Evolutionary conservation across 2,797 vertebrate genomes (phyloP).

Genomic region (Spinibarbus caldwelli): DNA sequence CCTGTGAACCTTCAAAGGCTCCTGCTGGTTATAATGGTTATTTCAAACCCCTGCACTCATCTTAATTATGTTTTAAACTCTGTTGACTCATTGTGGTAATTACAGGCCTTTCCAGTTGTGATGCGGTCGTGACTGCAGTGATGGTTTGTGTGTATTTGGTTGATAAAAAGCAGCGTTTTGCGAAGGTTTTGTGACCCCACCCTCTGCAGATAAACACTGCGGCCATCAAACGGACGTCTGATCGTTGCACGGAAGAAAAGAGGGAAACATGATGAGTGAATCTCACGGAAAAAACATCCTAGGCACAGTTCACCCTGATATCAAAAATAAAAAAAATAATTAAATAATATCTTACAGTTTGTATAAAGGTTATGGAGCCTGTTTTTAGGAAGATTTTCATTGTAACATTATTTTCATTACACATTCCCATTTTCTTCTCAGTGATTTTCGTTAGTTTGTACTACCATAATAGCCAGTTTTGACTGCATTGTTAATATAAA

Average conservation of each 20-base stretch:
- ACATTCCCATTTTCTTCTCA: neutral
- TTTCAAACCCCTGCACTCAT: slow-evolving; percentile 19
- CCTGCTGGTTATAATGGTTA: slow-evolving; percentile 50
- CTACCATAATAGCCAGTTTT: neutral
- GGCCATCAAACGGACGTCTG: neutral
- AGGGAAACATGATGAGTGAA: neutral
- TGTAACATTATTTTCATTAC: neutral
- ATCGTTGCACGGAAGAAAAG: neutral
- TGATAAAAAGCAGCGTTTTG: neutral
- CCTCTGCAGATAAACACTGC: neutral
- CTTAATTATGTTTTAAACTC: neutral
- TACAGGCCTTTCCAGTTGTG: neutral
- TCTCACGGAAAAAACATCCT: neutral
- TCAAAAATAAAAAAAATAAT: neutral
- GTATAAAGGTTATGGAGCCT: neutral
- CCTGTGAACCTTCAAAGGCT: slow-evolving; percentile 58
- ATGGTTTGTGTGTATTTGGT: neutral
- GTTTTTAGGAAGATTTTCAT: neutral
- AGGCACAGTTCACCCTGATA: neutral
- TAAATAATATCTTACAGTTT: neutral
- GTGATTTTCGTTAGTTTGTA: neutral
- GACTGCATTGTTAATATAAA: neutral
- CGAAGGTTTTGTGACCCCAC: neutral
- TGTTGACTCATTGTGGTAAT: slow-evolving; percentile 21
- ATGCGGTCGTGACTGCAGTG: neutral